Evolutionary conservation across 2,113 vertebrate genomes (phyloP).

Genomic region (Siniperca knerii): DNA sequence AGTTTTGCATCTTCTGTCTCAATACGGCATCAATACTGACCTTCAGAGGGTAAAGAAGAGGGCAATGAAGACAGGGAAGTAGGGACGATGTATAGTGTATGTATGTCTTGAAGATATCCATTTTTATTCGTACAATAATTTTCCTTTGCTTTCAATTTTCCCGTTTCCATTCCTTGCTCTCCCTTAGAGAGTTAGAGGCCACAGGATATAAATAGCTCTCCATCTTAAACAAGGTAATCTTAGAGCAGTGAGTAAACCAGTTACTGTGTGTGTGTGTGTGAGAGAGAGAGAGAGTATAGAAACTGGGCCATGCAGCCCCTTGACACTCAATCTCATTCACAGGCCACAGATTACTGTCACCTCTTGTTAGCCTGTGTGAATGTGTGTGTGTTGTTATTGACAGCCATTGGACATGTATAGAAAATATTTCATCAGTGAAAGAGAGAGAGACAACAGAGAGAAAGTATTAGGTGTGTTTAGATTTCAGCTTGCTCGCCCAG

Average conservation of each 20-base stretch:
- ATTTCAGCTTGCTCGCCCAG: background rate
- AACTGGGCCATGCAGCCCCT: conserved; percentile 56
- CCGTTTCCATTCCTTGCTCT: background rate
- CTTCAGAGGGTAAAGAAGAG: background rate
- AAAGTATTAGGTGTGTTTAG: background rate
- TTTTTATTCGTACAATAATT: rapidly evolving
- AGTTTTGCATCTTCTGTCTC: background rate
- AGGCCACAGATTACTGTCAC: conserved; percentile 63
- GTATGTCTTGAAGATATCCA: background rate
- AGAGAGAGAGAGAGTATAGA: conserved; percentile 16
- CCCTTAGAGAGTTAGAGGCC: conserved; percentile 40
- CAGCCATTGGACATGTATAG: background rate
- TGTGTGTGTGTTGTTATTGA: background rate
- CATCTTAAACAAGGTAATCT: conserved; percentile 43
- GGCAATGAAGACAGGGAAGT: background rate
- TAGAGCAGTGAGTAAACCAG: conserved; percentile 38
- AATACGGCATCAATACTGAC: background rate
- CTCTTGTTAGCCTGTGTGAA: conserved; percentile 34
- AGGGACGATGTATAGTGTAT: background rate
- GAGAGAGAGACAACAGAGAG: background rate
- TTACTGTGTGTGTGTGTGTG: conserved; percentile 7
- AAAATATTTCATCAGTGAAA: background rate
- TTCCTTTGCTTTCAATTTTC: background rate
- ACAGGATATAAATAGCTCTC: conserved; percentile 47
- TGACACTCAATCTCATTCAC: conserved; percentile 63